Base-by-base conservation (phyloP, 2,797 vertebrate genomes). In the Girardinus metallicus region DNA sequence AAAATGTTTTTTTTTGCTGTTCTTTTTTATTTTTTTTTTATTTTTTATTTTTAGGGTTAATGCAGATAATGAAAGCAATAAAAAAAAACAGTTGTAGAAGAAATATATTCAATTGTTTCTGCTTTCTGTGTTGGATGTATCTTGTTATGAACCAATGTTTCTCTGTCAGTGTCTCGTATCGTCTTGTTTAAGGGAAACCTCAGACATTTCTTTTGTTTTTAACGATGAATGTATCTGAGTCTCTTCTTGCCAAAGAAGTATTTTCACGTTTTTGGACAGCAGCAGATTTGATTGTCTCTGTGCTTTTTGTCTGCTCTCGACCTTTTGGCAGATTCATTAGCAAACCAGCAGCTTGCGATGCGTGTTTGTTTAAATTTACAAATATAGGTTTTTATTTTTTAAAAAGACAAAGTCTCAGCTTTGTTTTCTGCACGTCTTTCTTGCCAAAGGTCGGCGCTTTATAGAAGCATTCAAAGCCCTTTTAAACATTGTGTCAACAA, bases 181-280 rank as follows among this genome's bases (percentile, higher is more conserved):
- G 12, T n/a, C 29, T 34, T 62, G 6, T 77, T 76, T 55, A 80
- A 46, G 79, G 77, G 44, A 73, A 15, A 4, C 60, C 9, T 51
- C 80, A 31, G 53, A 43, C 83, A 79, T 83, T 18, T 78, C 74
- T 62, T 75, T 78, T 75, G n/a, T 80, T 66, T 71, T 75, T 16
- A 74, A 13, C 76, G 49, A 81, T 85, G 82, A 90, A 85, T 86
- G 84, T 87, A 77, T 85, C 41, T 21, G 5, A 60, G 51, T 89
- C 79, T 79, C 49, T 64, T 77, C 12, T 64, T n/a, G 34, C 51
- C 31, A 77, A 57, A 53, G 51, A 70, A 73, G 26, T 39, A 1
- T 49, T 83, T 72, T 76, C 26, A 77, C 46, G n/a, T 41, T 73
- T 41, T 73, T 72, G 66, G 29, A 64, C 76, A 82, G 44, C 41